Conservation (phyloP, 1,140 invertebrate species). For the Apocrypta bakeri region DNA sequence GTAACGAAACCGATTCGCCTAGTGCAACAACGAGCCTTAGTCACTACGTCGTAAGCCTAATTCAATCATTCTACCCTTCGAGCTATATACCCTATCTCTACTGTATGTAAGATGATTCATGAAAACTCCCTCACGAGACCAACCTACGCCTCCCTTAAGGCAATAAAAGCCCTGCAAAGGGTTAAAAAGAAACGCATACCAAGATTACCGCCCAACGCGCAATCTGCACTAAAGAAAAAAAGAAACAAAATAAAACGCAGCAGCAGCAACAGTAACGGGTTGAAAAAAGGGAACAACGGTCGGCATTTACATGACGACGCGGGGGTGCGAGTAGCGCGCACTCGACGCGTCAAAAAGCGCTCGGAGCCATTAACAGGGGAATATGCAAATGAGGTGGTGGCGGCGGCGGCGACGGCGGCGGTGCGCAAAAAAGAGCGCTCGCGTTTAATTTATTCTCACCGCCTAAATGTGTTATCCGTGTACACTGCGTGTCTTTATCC, state of each 20-base stretch:
- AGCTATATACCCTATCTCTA: background rate
- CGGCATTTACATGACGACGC: constrained; percentile 24
- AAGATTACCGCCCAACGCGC: background rate
- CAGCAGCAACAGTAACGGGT: background rate
- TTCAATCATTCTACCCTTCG: background rate
- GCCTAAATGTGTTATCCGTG: constrained; percentile 44
- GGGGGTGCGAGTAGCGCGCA: constrained; percentile 22
- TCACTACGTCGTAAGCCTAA: constrained; percentile 9
- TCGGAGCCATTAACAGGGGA: constrained; percentile 45
- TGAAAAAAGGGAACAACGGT: constrained; percentile 32
- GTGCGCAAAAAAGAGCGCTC: constrained; percentile 27
- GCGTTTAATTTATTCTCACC: constrained; percentile 44
- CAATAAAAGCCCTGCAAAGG: constrained; percentile 2
- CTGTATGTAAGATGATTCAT: background rate
- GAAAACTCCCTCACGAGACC: background rate
- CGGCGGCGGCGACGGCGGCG: background rate
- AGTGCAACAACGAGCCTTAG: background rate
- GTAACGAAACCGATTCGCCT: background rate
- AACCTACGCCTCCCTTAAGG: background rate
- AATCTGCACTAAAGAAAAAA: constrained; percentile 43
- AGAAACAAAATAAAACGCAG: constrained; percentile 16
- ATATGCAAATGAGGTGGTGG: constrained; percentile 48
- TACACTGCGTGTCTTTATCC: constrained; percentile 34
- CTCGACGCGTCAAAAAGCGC: constrained; percentile 46
- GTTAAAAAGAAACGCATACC: constrained; percentile 6